Conservation (phyloP, 2,797 vertebrate species). For the Semaprochilodus insignis region DNA sequence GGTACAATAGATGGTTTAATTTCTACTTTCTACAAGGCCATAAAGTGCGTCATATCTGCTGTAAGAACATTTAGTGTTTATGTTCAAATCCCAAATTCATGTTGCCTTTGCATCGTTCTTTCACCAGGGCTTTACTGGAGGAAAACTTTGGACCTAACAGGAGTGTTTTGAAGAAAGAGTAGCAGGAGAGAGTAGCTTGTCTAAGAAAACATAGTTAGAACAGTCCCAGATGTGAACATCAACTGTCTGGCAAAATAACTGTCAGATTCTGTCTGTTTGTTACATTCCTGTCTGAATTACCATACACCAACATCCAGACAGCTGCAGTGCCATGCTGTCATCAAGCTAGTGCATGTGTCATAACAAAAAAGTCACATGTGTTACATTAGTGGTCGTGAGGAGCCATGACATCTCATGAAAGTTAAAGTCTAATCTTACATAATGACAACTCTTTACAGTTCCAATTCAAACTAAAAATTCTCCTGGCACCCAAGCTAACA, state of each 20-base stretch:
- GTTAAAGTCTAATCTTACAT: conserved; percentile 13
- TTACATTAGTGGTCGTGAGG: conserved; percentile 29
- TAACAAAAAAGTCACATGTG: conserved; percentile 21
- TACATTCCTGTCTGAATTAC: background rate
- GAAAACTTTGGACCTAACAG: background rate
- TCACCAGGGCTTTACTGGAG: no score
- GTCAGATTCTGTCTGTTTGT: background rate
- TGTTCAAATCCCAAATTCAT: background rate
- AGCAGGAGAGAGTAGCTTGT: background rate
- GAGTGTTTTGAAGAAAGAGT: background rate
- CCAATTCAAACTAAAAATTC: background rate
- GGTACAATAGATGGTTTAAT: background rate
- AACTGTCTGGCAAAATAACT: background rate
- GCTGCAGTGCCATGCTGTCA: conserved; percentile 8
- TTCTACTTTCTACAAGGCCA: conserved; percentile 5
- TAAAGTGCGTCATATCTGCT: conserved; percentile 18
- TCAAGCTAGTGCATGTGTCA: conserved; percentile 20
- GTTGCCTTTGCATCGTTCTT: no score
- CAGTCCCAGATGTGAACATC: background rate
- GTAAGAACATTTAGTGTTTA: background rate
- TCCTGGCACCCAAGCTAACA: background rate
- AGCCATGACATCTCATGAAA: conserved; percentile 33
- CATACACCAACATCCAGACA: conserved; percentile 2
- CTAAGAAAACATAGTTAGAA: background rate
- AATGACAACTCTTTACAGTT: conserved; percentile 14